phyloP scores from a whole-genome alignment of 2,113 vertebrate species.

The Raja brachyura region DNA sequence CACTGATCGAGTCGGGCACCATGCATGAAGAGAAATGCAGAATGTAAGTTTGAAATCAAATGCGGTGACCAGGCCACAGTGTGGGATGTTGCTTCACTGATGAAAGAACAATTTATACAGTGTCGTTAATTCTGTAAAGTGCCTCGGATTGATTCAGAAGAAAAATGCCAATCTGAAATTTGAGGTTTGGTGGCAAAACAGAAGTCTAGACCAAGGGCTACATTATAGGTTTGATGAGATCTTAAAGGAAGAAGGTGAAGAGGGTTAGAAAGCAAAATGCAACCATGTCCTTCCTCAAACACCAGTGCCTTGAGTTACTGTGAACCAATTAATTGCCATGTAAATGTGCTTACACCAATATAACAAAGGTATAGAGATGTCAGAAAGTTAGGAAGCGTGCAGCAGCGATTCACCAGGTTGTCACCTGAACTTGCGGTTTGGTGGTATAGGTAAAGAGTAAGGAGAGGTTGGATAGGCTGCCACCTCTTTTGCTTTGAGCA shows the following conservation, averaged over 20 bases:
- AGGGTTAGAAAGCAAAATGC: background rate
- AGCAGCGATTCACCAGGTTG: no score
- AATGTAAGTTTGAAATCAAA: no score
- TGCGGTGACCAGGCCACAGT: no score
- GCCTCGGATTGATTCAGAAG: background rate
- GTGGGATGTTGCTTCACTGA: background rate
- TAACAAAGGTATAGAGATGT: background rate
- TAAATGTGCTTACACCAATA: background rate
- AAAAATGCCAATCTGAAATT: background rate
- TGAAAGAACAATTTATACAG: background rate
- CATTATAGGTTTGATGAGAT: background rate
- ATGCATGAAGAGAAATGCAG: no score
- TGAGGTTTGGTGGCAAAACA: background rate
- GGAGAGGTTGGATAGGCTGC: no score
- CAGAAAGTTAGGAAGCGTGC: no score
- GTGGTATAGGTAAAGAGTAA: no score
- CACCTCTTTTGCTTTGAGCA: no score
- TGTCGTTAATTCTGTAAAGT: no score
- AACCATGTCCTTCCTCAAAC: background rate
- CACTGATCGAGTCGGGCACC: no score
- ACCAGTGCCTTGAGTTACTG: no score
- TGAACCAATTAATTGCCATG: background rate
- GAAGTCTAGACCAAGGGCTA: background rate
- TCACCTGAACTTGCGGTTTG: no score
- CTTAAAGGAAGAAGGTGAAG: background rate